A percentile compares a stretch with the other conserved stretches of the same genome.
Conservation (phyloP, 2,888 invertebrate genomes). For the Drosophila kambysellisi region DNA sequence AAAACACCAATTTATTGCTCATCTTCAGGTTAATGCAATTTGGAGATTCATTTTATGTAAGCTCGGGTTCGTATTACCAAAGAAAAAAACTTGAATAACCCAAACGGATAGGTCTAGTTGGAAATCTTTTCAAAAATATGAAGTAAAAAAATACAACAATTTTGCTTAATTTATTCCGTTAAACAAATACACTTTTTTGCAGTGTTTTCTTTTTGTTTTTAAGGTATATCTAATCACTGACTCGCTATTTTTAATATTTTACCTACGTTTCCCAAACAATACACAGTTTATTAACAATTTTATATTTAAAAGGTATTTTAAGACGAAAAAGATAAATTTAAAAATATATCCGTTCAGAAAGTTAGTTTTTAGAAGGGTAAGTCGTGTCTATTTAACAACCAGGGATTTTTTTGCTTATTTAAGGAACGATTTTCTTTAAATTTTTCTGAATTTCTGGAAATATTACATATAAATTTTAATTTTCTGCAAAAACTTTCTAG, state of each 20-base stretch:
- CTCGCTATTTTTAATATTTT: not conserved
- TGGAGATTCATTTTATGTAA: not conserved
- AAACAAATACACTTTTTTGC: not conserved
- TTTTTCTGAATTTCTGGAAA: too few relatives aligned
- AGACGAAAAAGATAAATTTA: not conserved
- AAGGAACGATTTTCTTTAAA: too few relatives aligned
- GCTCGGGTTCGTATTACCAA: too few relatives aligned
- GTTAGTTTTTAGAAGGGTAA: too few relatives aligned
- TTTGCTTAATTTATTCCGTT: not conserved
- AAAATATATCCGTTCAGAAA: too few relatives aligned
- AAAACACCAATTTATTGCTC: constrained; percentile 32
- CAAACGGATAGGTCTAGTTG: not conserved
- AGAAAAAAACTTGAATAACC: too few relatives aligned
- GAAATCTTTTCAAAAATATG: not conserved
- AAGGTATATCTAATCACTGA: not conserved
- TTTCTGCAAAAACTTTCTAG: not conserved
- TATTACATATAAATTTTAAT: too few relatives aligned
- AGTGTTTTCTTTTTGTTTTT: not conserved
- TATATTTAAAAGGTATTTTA: not conserved
- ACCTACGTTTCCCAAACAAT: not conserved
- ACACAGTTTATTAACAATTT: not conserved
- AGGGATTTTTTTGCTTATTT: too few relatives aligned
- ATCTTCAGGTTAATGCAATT: constrained; percentile 1
- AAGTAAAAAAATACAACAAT: not conserved
- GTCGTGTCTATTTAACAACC: too few relatives aligned